phyloP scores from a whole-genome alignment of 2,113 vertebrate genomes.

The Dolichallabes microphthalmus region DNA sequence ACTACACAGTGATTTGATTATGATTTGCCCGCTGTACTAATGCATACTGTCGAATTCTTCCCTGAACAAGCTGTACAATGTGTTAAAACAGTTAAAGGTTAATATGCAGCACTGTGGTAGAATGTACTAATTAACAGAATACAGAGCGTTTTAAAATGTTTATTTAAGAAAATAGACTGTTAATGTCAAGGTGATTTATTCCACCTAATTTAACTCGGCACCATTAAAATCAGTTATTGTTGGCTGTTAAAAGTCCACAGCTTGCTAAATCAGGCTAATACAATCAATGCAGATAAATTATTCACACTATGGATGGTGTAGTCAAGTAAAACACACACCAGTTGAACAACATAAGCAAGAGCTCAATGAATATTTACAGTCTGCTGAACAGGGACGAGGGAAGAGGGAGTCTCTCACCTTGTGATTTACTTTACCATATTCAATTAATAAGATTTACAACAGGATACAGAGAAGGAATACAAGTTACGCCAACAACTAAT shows the following conservation, averaged over 20 bases:
- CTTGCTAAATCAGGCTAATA: conserved; percentile 28
- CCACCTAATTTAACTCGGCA: not conserved
- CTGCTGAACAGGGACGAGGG: not conserved
- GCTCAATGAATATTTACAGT: conserved; percentile 41
- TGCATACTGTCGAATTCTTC: not conserved
- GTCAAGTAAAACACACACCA: conserved; percentile 28
- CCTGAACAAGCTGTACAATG: not conserved
- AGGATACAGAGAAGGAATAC: conserved; percentile 40
- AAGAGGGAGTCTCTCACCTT: not conserved
- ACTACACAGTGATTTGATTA: not conserved
- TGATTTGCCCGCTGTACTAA: not conserved
- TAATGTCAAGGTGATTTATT: conserved; percentile 13
- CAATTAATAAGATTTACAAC: conserved; percentile 56
- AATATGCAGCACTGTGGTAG: not conserved
- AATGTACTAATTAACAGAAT: not conserved
- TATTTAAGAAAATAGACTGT: conserved; percentile 19
- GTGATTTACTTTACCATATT: conserved; percentile 51
- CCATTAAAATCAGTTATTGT: not conserved
- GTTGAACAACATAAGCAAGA: conserved; percentile 21
- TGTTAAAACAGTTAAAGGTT: not conserved
- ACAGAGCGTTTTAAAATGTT: not conserved
- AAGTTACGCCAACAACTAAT: conserved; percentile 23
- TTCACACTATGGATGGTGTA: conserved; percentile 26
- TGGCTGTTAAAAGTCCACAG: conserved; percentile 18
- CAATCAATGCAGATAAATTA: conserved; percentile 25